Conservation (phyloP, 2,113 vertebrate species). For the Psophia crepitans region DNA sequence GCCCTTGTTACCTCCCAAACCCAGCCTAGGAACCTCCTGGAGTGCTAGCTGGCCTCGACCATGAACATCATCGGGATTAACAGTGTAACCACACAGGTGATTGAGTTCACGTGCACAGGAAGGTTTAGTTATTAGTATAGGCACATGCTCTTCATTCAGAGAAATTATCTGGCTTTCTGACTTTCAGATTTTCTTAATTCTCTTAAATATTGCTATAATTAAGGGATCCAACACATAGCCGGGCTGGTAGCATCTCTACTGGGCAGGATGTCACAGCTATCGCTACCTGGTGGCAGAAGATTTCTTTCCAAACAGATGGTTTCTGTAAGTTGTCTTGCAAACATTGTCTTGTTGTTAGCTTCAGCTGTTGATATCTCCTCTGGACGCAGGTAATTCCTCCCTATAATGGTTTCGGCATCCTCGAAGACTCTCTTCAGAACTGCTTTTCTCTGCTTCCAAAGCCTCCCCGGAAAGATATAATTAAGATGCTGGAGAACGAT, state of each 20-base stretch:
- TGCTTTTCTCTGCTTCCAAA: constrained; percentile 86
- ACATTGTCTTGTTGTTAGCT: not conserved
- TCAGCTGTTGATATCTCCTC: not conserved
- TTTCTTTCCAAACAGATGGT: not conserved
- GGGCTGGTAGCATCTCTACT: not conserved
- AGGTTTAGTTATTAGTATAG: not conserved
- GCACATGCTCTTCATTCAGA: not conserved
- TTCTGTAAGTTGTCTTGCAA: not conserved
- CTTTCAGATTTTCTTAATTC: not conserved
- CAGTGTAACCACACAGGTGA: not conserved
- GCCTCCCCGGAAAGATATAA: constrained; percentile 79
- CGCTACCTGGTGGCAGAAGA: not conserved
- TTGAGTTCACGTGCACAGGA: not conserved
- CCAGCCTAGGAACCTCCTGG: not conserved
- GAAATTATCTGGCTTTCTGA: not conserved
- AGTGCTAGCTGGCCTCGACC: not conserved
- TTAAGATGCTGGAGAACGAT: constrained; percentile 86
- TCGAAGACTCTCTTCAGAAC: constrained; percentile 92
- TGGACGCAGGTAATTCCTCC: constrained; percentile 83
- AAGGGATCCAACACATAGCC: not conserved
- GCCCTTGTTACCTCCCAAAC: not conserved
- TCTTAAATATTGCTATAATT: not conserved
- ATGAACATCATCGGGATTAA: not conserved
- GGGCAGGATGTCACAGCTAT: not conserved
- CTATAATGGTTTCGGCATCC: constrained; percentile 90